phyloP scores from a whole-genome alignment of 2,113 vertebrate genomes.

The Paradisaea rubra region DNA sequence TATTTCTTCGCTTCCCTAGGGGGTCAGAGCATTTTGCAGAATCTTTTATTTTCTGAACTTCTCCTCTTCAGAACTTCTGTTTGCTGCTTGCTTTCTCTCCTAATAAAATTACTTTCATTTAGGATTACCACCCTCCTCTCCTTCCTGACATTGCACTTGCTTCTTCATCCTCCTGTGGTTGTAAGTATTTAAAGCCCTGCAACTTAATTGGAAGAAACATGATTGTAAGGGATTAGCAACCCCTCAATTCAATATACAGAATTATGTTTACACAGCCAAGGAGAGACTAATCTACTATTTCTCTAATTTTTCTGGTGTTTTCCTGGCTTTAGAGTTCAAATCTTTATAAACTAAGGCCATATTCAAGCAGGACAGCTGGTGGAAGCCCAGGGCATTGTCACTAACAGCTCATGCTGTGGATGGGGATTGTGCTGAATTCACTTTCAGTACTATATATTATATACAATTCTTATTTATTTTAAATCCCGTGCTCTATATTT shows the following conservation, averaged over 20 bases:
- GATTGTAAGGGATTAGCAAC: conserved; percentile 80
- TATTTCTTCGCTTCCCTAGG: conserved; percentile 27
- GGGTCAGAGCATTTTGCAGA: conserved; percentile 37
- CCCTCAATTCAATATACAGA: conserved; percentile 68
- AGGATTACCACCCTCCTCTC: conserved; percentile 49
- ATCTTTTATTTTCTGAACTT: conserved; percentile 63
- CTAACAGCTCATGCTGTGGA: background rate
- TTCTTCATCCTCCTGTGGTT: conserved; percentile 45
- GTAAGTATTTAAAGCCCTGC: conserved; percentile 65
- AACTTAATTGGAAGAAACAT: conserved; percentile 68
- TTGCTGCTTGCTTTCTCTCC: conserved; percentile 34
- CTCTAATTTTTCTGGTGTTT: conserved; percentile 71
- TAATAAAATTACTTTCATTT: conserved; percentile 66
- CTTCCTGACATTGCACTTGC: conserved; percentile 1
- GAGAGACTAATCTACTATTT: conserved; percentile 59
- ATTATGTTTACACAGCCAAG: conserved; percentile 71
- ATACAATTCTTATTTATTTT: background rate
- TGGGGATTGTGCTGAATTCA: background rate
- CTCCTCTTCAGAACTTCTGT: conserved; percentile 39
- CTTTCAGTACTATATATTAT: background rate
- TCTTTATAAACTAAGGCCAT: background rate
- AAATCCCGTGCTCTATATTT: background rate
- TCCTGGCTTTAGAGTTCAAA: conserved; percentile 26
- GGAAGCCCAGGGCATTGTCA: background rate
- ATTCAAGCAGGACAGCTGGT: background rate